Evolutionary conservation across 2,888 invertebrate genomes (phyloP), one percentile per base, ranked within the genome.

Genomic region (Pecten maximus): DNA sequence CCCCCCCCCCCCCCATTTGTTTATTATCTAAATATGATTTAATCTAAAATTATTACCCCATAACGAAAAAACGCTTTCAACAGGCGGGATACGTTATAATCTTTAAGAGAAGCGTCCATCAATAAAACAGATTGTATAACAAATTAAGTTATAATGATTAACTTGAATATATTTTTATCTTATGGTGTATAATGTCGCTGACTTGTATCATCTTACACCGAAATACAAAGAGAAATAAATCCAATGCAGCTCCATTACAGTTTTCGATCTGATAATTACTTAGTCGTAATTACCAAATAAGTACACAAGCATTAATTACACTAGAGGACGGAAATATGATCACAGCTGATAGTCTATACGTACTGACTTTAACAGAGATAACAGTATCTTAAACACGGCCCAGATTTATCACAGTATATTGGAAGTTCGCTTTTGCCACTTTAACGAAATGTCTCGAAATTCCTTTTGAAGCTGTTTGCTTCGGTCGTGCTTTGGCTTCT

Each of bases 401-500:
- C 0, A 23, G 19, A 54, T 54, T 16, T 74, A 74, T 74, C 74
- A 74, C 74, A 74, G 74, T 54, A 15, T 74, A 74, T 74, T 74
- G 74, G 74, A 74, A 74, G 74, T 74, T 74, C 74, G 12, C 35
- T 23, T 74, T 35, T 35, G 74, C 16, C 35, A 74, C 74, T 74
- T 74, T 74, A 74, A 28, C 74, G 74, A 74, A 74, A 74, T 35
- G 28, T 74, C 35, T 35, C 74, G 74, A 74, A 74, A 74, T 8
- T 74, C 28, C 0, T 10, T 74, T 35, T 74, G 74, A 74, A 74
- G 74, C 74, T 74, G 28, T 74, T 74, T 35, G 12, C 74, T 74
- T 74, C 74, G 28, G 74, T 74, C 74, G 74, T 74, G 74, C 35
- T 74, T 74, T 74, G 74, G 74, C 74, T 74, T 74, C 28, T 74